A percentile compares a stretch with the other conserved stretches of the same genome.
Evolutionary conservation across 2,888 invertebrate species (phyloP).

Genomic region (Magallana nippona): DNA sequence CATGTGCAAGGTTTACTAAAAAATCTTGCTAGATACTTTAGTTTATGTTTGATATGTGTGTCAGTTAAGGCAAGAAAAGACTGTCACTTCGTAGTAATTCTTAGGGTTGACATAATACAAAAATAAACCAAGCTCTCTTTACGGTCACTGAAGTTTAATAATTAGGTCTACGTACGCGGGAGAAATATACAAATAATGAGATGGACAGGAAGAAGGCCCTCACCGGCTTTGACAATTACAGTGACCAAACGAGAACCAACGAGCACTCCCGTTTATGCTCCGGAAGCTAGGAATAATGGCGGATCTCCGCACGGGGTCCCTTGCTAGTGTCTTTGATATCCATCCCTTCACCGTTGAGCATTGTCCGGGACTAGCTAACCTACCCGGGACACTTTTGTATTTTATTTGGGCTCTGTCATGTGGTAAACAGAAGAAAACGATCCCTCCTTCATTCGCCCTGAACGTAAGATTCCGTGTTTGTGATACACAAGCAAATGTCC

Average conservation of each 20-base stretch:
- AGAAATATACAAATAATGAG: constrained; percentile 32
- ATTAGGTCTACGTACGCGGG: constrained; percentile 18
- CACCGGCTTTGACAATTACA: constrained; percentile 14
- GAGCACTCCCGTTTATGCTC: constrained; percentile 30
- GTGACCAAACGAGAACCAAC: constrained; percentile 14
- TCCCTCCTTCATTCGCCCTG: neutral
- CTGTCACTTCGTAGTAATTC: neutral
- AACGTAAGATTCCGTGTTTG: neutral
- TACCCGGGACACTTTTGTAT: constrained; percentile 26
- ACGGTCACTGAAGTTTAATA: neutral
- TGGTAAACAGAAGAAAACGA: neutral
- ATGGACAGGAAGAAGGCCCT: constrained; percentile 15
- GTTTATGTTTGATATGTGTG: neutral
- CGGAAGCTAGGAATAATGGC: constrained; percentile 18
- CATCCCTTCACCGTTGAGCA: constrained; percentile 22
- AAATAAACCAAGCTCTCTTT: neutral
- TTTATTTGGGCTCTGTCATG: constrained; percentile 15
- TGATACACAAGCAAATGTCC: neutral
- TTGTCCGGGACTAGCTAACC: constrained; percentile 11
- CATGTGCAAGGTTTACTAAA: too few relatives aligned
- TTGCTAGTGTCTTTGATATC: constrained; percentile 20
- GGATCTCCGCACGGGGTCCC: constrained; percentile 24
- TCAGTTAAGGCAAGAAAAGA: neutral
- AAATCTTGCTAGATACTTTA: too few relatives aligned
- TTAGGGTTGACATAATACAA: neutral